phyloP scores from a whole-genome alignment of 2,113 vertebrate genomes.

The Electrona antarctica region DNA sequence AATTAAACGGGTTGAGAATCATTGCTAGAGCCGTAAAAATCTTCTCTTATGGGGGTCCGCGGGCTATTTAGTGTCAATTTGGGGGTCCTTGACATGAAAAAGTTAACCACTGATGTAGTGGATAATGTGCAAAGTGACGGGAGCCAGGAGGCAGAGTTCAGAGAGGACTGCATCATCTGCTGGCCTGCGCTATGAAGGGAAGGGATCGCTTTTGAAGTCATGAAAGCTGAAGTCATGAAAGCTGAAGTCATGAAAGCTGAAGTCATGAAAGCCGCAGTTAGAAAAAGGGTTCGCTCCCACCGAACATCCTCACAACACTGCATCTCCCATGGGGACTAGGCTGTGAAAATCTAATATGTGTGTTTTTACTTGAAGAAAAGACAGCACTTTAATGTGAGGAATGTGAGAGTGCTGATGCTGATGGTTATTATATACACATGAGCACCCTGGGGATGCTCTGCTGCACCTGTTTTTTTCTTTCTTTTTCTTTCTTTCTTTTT shows the following conservation, averaged over 20 bases:
- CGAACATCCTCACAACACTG: not conserved
- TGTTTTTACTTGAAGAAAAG: not conserved
- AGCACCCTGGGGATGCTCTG: constrained; percentile 23
- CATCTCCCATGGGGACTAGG: not conserved
- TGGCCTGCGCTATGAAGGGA: not conserved
- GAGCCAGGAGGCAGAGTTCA: too few relatives aligned
- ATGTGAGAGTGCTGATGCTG: not conserved
- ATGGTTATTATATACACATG: not conserved
- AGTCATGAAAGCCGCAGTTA: not conserved
- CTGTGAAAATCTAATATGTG: constrained; percentile 11
- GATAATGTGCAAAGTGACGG: too few relatives aligned
- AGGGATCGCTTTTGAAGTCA: not conserved
- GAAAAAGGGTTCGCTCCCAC: constrained; percentile 5
- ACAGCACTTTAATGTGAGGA: constrained; percentile 17
- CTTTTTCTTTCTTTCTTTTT: not conserved
- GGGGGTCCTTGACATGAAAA: too few relatives aligned
- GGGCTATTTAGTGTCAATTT: too few relatives aligned
- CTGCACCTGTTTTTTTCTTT: constrained; percentile 43
- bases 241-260: not conserved
- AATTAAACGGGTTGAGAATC: too few relatives aligned
- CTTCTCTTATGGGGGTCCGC: too few relatives aligned
- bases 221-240: not conserved
- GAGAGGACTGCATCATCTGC: not conserved
- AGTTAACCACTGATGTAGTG: too few relatives aligned
- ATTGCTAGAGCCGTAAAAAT: too few relatives aligned